These are phyloP conservation scores for Cyclophora albipunctata DNA, from an alignment of 2,888 invertebrate species.

Conservation along the genomic window DNA sequence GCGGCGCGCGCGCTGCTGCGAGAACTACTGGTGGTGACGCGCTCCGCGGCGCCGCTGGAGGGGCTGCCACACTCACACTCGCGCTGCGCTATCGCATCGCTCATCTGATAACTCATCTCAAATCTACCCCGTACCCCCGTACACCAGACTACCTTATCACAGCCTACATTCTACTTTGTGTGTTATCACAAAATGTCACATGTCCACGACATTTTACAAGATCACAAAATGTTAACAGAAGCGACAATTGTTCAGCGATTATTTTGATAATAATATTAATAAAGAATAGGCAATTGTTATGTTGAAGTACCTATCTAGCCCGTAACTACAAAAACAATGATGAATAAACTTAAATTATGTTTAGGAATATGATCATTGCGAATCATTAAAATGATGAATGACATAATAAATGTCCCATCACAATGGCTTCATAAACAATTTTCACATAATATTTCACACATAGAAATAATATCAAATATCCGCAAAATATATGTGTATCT, in stretches of 20 bases:
- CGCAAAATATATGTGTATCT: constrained; percentile 26
- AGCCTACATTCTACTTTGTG: constrained; percentile 22
- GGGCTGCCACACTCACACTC: constrained; percentile 32
- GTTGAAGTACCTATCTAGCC: too few relatives aligned
- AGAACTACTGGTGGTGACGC: constrained; percentile 49
- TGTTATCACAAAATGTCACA: not conserved
- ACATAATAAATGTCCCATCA: too few relatives aligned
- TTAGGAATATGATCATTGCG: too few relatives aligned
- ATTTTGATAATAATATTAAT: not conserved
- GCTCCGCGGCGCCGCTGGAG: constrained; percentile 32
- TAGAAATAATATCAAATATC: not conserved
- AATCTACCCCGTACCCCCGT: constrained; percentile 42
- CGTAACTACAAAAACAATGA: too few relatives aligned
- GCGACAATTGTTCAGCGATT: not conserved
- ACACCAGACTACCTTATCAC: constrained; percentile 19
- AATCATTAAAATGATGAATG: too few relatives aligned
- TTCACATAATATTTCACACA: too few relatives aligned
- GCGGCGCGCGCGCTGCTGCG: constrained; percentile 56
- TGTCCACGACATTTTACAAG: not conserved
- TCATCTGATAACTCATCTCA: constrained; percentile 47
- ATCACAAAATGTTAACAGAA: too few relatives aligned
- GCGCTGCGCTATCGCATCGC: constrained; percentile 6
- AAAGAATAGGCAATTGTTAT: not conserved
- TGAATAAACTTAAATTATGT: too few relatives aligned
- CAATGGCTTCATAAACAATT: too few relatives aligned